Conservation (phyloP, 2,888 invertebrate genomes). For the Eledona agricola region DNA sequence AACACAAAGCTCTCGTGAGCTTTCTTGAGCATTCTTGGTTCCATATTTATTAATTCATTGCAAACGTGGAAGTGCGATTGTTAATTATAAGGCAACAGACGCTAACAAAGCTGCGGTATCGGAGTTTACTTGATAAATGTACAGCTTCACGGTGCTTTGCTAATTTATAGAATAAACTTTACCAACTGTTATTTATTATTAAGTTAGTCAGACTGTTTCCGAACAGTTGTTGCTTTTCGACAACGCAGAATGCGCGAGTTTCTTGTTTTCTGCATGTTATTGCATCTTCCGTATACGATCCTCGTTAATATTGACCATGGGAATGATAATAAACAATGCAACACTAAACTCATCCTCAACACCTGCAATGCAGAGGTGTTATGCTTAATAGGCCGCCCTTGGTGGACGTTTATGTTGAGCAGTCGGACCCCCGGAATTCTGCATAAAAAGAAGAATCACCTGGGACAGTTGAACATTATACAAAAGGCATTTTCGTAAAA, state of each 20-base stretch:
- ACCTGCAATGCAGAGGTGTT: constrained; percentile 39
- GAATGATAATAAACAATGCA: constrained; percentile 26
- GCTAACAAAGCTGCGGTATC: constrained; percentile 35
- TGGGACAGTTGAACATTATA: constrained; percentile 6
- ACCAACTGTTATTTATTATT: constrained; percentile 16
- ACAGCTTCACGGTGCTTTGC: constrained; percentile 25
- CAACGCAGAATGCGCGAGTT: too few relatives aligned
- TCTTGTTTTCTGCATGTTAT: too few relatives aligned
- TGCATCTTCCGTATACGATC: too few relatives aligned
- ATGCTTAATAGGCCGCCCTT: constrained; percentile 26
- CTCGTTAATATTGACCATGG: constrained; percentile 2
- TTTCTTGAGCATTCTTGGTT: too few relatives aligned
- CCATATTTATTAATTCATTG: constrained; percentile 18
- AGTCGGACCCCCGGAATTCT: constrained; percentile 16
- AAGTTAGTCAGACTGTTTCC: constrained; percentile 24
- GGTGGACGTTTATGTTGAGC: constrained; percentile 6
- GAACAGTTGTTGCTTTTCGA: constrained; percentile 1
- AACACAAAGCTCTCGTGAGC: too few relatives aligned
- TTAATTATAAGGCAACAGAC: constrained; percentile 28
- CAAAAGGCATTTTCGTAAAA: constrained; percentile 7
- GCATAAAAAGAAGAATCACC: constrained; percentile 18
- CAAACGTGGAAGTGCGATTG: constrained; percentile 19
- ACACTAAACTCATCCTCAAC: constrained; percentile 20
- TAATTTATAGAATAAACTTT: constrained; percentile 40
- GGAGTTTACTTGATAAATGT: constrained; percentile 39